Base-by-base conservation (phyloP, 2,797 vertebrate genomes). In the Parauchenoglanis punctatus region DNA sequence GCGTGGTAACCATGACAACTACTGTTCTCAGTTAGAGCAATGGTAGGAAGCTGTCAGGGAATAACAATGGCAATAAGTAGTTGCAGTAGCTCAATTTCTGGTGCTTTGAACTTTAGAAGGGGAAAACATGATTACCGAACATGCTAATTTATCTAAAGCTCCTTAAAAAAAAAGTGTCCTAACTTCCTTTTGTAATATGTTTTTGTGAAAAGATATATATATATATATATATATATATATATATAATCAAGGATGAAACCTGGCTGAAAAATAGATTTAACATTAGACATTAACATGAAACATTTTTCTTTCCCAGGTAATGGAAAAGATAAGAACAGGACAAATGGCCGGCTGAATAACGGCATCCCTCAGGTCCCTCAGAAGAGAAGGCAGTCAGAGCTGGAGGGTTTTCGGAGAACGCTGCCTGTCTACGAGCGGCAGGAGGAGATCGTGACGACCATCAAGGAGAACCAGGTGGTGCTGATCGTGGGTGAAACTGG, bases 401-500 rank as follows among this genome's bases (percentile, higher is more conserved):
- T 98, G 91, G 98, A 99, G 91, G 89, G 85, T 44, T 98, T 99
- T 85, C 95, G 98, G 8, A 91, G 94, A 4, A 94, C 96, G 13
- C 93, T 99, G 40, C 98, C 98, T 8, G 96, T 99, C 75, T 94
- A 93, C 89, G 95, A 97, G 70, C 96, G 96, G 31, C 95, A 96
- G 92, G 96, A 97, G 58, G 97, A 99, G 94, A 98, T 99, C 70
- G 87, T 99, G 68, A 93, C 94, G 86, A 95, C 97, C 88, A 96
- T 99, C 91, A 95, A 96, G 90, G 96, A 97, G 23, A 96, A 97
- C 94, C 96, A 95, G 91, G 95, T 98, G 89, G 95, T 98, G 91
- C 94, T 99, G 89, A 94, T 99, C 91, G 87, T 99, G 85, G 98
- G 98, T 91, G 98, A 99, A 93, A 98, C 98, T 0, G 98, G 98